Evolutionary conservation across 2,113 vertebrate species (phyloP), one percentile per base, ranked within the genome.

Genomic region (Actinemys pallida): DNA sequence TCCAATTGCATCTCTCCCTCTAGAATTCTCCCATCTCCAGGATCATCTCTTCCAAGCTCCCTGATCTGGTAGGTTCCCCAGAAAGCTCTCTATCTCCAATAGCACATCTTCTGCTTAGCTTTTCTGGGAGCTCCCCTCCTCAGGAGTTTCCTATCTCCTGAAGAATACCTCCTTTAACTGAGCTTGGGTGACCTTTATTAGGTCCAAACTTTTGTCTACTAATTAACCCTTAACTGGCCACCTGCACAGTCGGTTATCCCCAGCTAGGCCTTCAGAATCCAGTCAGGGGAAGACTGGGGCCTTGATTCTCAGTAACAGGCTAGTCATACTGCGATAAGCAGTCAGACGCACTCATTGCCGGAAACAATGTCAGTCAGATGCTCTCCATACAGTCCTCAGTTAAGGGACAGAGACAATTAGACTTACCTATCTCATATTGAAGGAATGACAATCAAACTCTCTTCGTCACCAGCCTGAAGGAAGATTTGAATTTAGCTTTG

Each of bases 381-480:
- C 81, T 69, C 83, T 69, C 42, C 80, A 90, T 0, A 0, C 22
- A 35, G 69, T 82, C 9, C 54, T 76, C 7, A 0, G 4, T 82
- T 13, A 52, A 94, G 65, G 7, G 50, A 47, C 81, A 80, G 65
- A 65, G 91, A 54, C 3, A 0, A 50, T 13, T 59, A 24, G 69
- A 10, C 76, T 94, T 72, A n/a, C 16, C 35, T 69, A n/a, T 69
- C 8, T n/a, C 16, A 5, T 69, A 19, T 5, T 69, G 14, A 69
- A 69, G 62, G 35, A 69, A 69, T 69, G 16, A n/a, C 62, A 35
- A 8, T n/a, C 35, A 69, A n/a, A 20, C 17, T 7, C 35, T 69
- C 7, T n/a, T n/a, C 62, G 20, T 69, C 16, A n/a, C 31, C 14
- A n/a, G 62, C 62, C 35, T n/a, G 62, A n/a, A 16, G 35, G 62